Evolutionary conservation across 2,113 vertebrate genomes (phyloP), one percentile per base, ranked within the genome.

Genomic region (Channa maculata): DNA sequence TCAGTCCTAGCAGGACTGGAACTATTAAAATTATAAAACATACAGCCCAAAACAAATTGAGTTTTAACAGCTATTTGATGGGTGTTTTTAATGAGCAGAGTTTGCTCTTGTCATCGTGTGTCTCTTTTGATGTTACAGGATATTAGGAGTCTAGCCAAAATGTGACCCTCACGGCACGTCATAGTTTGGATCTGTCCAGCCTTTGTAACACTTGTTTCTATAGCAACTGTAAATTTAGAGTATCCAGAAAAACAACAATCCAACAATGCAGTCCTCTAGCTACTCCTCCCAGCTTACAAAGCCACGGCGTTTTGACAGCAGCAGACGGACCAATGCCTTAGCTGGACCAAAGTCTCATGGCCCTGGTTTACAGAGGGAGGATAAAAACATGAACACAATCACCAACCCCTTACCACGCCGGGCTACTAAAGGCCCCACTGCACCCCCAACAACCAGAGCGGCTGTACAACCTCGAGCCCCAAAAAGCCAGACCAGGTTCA

Each of bases 381-480:
- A 94, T 55, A 95, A 95, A 89, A 93, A 93, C 82, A 92, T 87
- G 88, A 95, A 94, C 78, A 87, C 94, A 85, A 84, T 93, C 88
- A 92, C 44, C 66, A 74, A 44, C 75, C 92, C 86, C 84, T 93
- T 93, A 80, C 63, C 77, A 49, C 59, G 91, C 78, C 85, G 88
- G 55, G 13, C 70, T 13, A 15, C 91, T 48, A 83, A 94, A 84
- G 81, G 41, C n/a, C 80, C 91, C 8, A 6, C 83, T 11, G 90
- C 89, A 53, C 50, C 89, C 36, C 70, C 85, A 78, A 92, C 89
- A 84, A 87, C 74, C 41, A 91, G 88, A 71, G 65, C 77, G 15
- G 82, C 66, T 3, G 71, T 85, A 65, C 92, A 89, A 78, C 86
- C 88, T 48, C 89, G 91, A 44, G 60, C 80, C 5, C 77, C 92